A percentile compares a stretch with the other conserved stretches of the same genome.
These are phyloP conservation scores for Salmo trutta DNA, from an alignment of 2,797 vertebrate genomes.

Conservation along the genomic window DNA sequence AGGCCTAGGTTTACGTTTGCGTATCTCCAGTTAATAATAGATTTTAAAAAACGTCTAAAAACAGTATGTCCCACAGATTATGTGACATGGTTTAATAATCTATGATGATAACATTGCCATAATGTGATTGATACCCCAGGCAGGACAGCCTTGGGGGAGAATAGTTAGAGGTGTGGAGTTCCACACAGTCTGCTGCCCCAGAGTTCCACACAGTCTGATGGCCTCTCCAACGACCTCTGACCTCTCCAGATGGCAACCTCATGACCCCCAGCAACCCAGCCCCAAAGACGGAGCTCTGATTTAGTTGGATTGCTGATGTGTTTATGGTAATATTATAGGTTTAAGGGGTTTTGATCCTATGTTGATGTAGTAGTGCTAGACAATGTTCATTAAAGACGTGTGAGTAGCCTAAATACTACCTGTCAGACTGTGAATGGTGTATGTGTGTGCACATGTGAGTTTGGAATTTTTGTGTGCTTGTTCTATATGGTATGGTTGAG, in stretches of 20 bases:
- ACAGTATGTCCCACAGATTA: too few relatives aligned
- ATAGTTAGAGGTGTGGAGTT: background rate
- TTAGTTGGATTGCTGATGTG: background rate
- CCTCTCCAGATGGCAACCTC: background rate
- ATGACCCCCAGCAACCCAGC: background rate
- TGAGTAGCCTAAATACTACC: background rate
- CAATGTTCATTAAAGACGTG: background rate
- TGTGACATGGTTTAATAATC: too few relatives aligned
- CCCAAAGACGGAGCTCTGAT: background rate
- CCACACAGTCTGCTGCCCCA: too few relatives aligned
- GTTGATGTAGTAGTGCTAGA: background rate
- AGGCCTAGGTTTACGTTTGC: too few relatives aligned
- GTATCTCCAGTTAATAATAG: too few relatives aligned
- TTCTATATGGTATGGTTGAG: background rate
- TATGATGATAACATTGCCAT: too few relatives aligned
- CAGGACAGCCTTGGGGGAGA: background rate
- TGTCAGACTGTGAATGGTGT: background rate
- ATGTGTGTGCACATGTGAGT: too few relatives aligned
- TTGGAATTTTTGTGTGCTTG: background rate
- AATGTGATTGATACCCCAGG: too few relatives aligned
- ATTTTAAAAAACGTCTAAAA: too few relatives aligned
- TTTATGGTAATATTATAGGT: background rate
- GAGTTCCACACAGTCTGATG: background rate
- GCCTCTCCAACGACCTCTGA: background rate
- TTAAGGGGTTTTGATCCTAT: background rate